Evolutionary conservation across 2,113 vertebrate genomes (phyloP).

Genomic region (Arvicanthis niloticus): DNA sequence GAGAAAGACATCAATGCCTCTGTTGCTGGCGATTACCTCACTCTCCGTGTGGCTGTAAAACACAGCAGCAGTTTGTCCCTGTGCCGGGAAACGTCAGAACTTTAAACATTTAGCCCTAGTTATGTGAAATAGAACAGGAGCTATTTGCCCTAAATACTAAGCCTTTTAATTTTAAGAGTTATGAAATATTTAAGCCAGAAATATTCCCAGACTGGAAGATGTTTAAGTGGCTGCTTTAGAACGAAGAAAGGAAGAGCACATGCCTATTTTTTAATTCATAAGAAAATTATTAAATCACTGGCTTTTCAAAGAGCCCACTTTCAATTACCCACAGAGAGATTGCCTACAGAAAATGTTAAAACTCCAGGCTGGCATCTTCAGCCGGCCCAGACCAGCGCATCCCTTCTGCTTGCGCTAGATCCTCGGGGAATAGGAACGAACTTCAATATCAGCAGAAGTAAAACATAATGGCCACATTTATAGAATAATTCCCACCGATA

Average conservation of each 20-base stretch:
- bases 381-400: slow-evolving; percentile 30
- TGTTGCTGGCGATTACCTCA: slow-evolving; percentile 62
- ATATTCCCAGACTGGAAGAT: slow-evolving; percentile 47
- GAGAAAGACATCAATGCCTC: slow-evolving; percentile 66
- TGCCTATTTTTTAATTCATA: slow-evolving; percentile 78
- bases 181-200: slow-evolving; percentile 75
- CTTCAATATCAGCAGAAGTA: slow-evolving; percentile 77
- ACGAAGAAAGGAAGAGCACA: slow-evolving; percentile 64
- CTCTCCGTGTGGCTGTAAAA: slow-evolving; percentile 56
- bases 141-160: slow-evolving; percentile 71
- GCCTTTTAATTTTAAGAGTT: slow-evolving; percentile 74
- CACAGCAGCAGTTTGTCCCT: slow-evolving; percentile 33
- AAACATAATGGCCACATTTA: slow-evolving; percentile 76
- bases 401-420: slow-evolving; percentile 26
- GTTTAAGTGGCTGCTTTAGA: slow-evolving; percentile 69
- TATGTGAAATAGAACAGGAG: slow-evolving; percentile 51
- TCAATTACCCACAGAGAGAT: slow-evolving; percentile 71
- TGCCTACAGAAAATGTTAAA: slow-evolving; percentile 70
- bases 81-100: slow-evolving; percentile 65
- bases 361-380: not conserved
- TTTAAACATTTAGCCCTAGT: slow-evolving; percentile 9
- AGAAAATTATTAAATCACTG: slow-evolving; percentile 77
- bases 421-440: slow-evolving; percentile 20
- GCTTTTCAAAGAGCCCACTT: slow-evolving; percentile 72
- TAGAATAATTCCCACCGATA: slow-evolving; percentile 72